These are phyloP conservation scores for Sitophilus oryzae DNA, from an alignment of 1,140 invertebrate genomes.

Conservation along the genomic window DNA sequence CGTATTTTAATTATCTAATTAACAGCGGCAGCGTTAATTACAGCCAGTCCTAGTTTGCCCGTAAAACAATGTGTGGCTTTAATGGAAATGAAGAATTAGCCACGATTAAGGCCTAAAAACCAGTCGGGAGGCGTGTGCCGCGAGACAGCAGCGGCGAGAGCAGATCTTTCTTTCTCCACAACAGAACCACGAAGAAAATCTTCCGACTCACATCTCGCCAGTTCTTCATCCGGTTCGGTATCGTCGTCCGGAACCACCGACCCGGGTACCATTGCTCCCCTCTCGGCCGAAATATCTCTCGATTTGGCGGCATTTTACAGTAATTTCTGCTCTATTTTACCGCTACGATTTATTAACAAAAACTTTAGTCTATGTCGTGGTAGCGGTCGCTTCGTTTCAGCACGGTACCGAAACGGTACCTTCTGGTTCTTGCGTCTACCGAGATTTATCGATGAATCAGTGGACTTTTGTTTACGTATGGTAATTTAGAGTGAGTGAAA, in stretches of 20 bases:
- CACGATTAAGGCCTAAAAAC: slow-evolving; percentile 21
- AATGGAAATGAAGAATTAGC: no score
- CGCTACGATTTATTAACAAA: slow-evolving; percentile 16
- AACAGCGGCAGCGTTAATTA: no score
- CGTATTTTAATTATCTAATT: no score
- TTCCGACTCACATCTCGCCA: slow-evolving; percentile 31
- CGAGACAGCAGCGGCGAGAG: no score
- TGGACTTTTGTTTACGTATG: slow-evolving; percentile 7
- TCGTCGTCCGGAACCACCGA: slow-evolving; percentile 10
- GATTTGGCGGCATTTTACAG: slow-evolving; percentile 17
- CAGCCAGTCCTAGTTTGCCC: no score
- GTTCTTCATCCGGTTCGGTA: slow-evolving; percentile 24
- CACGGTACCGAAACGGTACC: no score
- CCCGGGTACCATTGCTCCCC: background rate
- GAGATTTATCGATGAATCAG: background rate
- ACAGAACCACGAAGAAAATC: slow-evolving; percentile 29
- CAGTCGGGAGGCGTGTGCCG: slow-evolving; percentile 14
- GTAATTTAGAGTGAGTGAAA: slow-evolving; percentile 1
- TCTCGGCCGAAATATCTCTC: slow-evolving; percentile 16
- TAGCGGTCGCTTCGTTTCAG: background rate
- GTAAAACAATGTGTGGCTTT: no score
- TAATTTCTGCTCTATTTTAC: slow-evolving; percentile 27
- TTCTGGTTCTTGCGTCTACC: no score
- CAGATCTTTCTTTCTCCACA: slow-evolving; percentile 24
- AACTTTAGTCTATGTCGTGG: slow-evolving; percentile 18